Conservation (phyloP, 1,140 invertebrate species). For the Ceratitis capitata region DNA sequence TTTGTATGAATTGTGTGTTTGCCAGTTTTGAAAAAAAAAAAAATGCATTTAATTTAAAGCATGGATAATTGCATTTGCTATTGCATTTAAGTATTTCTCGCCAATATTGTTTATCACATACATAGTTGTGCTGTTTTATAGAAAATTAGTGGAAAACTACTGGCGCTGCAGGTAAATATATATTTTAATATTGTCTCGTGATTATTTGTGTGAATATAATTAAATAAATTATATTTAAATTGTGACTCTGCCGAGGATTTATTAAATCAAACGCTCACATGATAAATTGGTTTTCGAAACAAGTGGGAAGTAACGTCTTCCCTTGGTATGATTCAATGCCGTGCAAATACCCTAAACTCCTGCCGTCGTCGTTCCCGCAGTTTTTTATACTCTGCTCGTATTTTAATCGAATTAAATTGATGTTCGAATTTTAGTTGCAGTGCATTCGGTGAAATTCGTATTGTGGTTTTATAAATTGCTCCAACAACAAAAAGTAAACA, state of each 20-base stretch:
- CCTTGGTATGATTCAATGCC: slow-evolving; percentile 21
- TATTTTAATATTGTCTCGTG: neutral
- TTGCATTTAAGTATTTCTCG: too few species aligned
- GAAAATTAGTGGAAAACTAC: neutral
- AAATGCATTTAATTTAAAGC: too few species aligned
- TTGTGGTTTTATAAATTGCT: neutral
- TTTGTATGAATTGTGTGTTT: too few species aligned
- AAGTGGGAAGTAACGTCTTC: neutral
- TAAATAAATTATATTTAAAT: neutral
- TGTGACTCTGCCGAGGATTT: neutral
- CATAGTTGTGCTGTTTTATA: too few species aligned
- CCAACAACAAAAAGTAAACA: neutral
- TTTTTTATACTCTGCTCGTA: neutral
- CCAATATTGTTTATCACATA: too few species aligned
- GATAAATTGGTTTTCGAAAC: neutral
- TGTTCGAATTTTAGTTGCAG: neutral
- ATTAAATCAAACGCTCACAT: neutral
- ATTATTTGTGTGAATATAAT: neutral
- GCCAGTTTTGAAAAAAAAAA: too few species aligned
- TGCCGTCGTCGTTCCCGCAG: neutral
- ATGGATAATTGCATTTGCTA: too few species aligned
- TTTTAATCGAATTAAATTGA: neutral
- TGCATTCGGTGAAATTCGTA: neutral
- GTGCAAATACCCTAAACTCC: too few species aligned
- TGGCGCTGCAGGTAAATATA: neutral